These are phyloP conservation scores for Phoeniculus purpureus DNA, from an alignment of 2,797 vertebrate genomes.

Conservation along the genomic window DNA sequence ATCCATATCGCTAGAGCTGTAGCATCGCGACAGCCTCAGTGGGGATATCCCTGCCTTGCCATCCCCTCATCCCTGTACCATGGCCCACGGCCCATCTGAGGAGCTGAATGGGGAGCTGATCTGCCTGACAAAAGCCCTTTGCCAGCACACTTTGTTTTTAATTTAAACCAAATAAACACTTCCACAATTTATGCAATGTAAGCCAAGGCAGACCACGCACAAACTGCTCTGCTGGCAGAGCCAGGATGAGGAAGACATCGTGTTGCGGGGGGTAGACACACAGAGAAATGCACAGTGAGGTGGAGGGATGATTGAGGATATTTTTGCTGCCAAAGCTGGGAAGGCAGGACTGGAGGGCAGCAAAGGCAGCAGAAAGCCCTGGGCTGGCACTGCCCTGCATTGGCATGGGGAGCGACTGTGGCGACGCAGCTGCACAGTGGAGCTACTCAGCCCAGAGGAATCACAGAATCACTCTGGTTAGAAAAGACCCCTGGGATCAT, in stretches of 20 bases:
- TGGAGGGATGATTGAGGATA: background rate
- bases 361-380: background rate
- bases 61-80: background rate
- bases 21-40: background rate
- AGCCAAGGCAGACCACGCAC: background rate
- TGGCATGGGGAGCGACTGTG: background rate
- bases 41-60: background rate
- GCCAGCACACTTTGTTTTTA: constrained; percentile 37
- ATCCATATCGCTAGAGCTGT: accelerated
- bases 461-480: no score
- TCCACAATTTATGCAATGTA: background rate
- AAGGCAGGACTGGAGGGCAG: background rate
- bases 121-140: background rate
- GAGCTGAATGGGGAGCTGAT: background rate
- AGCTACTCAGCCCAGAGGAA: background rate
- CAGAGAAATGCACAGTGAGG: background rate
- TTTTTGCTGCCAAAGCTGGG: background rate
- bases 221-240: constrained; percentile 19
- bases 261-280: background rate
- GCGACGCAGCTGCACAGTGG: accelerated
- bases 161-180: constrained; percentile 48
- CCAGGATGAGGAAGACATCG: background rate
- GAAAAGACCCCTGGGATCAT: no score
- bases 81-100: no score
- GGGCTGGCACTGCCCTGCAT: background rate